Evolutionary conservation across 92 coral and sea anemone genomes (phyloP).

Genomic region (Montipora capitata): DNA sequence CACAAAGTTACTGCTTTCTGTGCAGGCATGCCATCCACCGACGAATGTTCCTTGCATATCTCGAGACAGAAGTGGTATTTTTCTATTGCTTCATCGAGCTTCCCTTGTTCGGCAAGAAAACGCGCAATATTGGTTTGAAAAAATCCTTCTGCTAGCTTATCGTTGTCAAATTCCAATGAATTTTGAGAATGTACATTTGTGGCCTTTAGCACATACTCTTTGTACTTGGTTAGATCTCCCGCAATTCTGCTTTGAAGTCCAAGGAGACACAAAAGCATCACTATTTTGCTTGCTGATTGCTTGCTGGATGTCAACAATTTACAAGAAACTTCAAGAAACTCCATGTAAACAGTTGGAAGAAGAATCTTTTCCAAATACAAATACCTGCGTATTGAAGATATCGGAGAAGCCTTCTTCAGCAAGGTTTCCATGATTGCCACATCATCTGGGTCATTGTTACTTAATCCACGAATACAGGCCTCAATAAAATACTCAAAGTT

Average conservation of each 20-base stretch:
- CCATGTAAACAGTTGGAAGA: slow-evolving; percentile 21
- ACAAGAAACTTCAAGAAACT: slow-evolving; percentile 12
- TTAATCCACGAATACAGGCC: not conserved
- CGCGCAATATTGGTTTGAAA: slow-evolving; percentile 35
- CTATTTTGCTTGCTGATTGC: slow-evolving; percentile 1
- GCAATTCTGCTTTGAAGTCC: slow-evolving; percentile 39
- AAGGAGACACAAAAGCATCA: slow-evolving; percentile 29
- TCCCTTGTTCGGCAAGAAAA: slow-evolving; percentile 18
- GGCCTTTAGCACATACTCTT: slow-evolving; percentile 10
- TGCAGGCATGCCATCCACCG: not conserved
- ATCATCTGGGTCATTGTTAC: not conserved
- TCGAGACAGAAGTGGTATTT: not conserved
- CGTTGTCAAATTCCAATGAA: slow-evolving; percentile 7
- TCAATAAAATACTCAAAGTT: slow-evolving; percentile 38
- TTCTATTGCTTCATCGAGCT: slow-evolving; percentile 21
- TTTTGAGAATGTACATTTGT: not conserved
- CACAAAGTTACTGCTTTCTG: slow-evolving; percentile 14
- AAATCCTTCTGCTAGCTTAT: slow-evolving; percentile 5
- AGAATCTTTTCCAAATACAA: slow-evolving; percentile 40
- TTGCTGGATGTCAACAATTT: not conserved
- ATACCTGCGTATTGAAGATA: slow-evolving; percentile 1
- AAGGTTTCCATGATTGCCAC: slow-evolving; percentile 4
- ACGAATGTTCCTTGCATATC: slow-evolving; percentile 8
- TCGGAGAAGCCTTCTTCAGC: slow-evolving; percentile 1
- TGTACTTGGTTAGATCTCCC: slow-evolving; percentile 10